Conservation (phyloP, 2,888 invertebrate species). For the Acleris emargana region DNA sequence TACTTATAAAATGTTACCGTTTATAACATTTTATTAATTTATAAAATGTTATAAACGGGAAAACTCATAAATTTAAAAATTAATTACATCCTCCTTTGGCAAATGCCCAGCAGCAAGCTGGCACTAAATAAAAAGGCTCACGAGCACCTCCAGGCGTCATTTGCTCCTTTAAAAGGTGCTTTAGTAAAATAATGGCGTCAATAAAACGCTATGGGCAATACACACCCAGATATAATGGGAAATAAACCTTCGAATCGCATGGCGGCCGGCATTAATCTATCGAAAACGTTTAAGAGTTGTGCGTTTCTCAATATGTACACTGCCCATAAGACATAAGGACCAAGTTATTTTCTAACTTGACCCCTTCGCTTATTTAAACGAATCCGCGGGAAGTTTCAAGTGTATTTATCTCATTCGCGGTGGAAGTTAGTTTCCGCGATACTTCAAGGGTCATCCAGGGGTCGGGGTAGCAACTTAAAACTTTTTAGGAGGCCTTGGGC, state of each 20-base stretch:
- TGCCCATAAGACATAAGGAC: too few species aligned
- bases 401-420: slow-evolving; percentile 16
- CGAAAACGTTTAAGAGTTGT: background rate
- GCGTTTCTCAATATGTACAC: too few species aligned
- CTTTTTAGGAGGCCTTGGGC: slow-evolving; percentile 5
- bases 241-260: slow-evolving; percentile 21
- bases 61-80: background rate
- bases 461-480: background rate
- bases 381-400: slow-evolving; percentile 16
- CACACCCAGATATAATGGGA: slow-evolving; percentile 28
- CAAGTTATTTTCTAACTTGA: background rate
- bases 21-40: too few species aligned
- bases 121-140: background rate
- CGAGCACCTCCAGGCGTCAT: slow-evolving; percentile 11
- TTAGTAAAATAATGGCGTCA: slow-evolving; percentile 15
- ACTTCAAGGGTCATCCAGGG: slow-evolving; percentile 1
- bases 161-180: slow-evolving; percentile 17
- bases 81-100: background rate
- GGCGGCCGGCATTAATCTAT: slow-evolving; percentile 4
- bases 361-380: background rate
- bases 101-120: slow-evolving; percentile 1
- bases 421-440: slow-evolving; percentile 17
- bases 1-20: too few species aligned
- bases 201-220: slow-evolving; percentile 32
- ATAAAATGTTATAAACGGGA: too few species aligned